Percentiles rank a stretch among this genome's conserved stretches.
Evolutionary conservation across 2,888 invertebrate genomes (phyloP).

Genomic region (Meghimatium bilineatum): DNA sequence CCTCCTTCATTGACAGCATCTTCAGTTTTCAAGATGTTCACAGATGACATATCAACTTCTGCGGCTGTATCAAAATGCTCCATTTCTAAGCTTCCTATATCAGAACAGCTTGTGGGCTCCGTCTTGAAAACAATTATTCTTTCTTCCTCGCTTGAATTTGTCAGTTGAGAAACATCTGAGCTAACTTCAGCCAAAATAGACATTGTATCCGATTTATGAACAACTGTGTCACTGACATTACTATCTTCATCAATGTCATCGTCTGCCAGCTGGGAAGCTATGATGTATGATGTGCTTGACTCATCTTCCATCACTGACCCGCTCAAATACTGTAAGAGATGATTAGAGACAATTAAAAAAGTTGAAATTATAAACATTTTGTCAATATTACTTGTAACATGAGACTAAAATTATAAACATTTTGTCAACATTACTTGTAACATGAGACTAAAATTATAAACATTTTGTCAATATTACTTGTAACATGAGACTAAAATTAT

Average conservation of each 20-base stretch:
- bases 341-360: neutral
- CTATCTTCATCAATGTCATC: conserved; percentile 33
- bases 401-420: no score
- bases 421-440: no score
- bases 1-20: neutral
- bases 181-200: conserved; percentile 5
- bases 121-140: conserved; percentile 27
- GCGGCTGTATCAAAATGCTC: conserved; percentile 22
- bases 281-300: conserved; percentile 30
- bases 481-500: no score
- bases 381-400: neutral
- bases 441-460: no score
- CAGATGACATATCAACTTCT: conserved; percentile 32
- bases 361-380: neutral
- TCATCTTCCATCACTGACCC: conserved; percentile 36
- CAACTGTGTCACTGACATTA: neutral
- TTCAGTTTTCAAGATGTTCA: conserved; percentile 35
- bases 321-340: neutral
- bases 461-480: no score
- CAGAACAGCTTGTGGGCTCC: conserved; percentile 28
- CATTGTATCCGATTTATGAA: conserved; percentile 11
- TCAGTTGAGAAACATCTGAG: conserved; percentile 22
- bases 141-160: conserved; percentile 23
- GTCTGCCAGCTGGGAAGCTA: neutral
- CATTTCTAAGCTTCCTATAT: conserved; percentile 35